phyloP scores from a whole-genome alignment of 2,113 vertebrate species.

The Fregata magnificens region DNA sequence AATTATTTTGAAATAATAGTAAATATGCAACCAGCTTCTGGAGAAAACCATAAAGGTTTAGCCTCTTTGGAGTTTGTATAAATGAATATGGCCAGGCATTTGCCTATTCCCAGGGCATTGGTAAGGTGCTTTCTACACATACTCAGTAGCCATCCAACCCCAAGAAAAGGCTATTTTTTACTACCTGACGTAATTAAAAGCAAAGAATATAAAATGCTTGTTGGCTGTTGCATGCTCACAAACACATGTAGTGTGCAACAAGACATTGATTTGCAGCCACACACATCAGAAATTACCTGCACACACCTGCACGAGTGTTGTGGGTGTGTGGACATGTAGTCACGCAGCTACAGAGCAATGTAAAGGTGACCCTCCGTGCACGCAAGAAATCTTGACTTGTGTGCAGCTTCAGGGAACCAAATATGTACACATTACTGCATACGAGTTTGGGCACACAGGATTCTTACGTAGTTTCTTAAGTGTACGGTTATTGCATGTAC shows the following conservation, averaged over 20 bases:
- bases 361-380: not conserved
- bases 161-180: not conserved
- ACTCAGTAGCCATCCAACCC: not conserved
- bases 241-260: not conserved
- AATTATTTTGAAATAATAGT: not conserved
- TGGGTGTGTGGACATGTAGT: not conserved
- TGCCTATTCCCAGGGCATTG: not conserved
- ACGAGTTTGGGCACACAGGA: accelerated
- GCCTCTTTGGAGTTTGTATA: not conserved
- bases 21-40: not conserved
- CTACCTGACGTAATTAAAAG: not conserved
- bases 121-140: not conserved
- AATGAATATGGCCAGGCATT: not conserved
- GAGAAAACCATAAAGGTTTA: not conserved
- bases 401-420: not conserved
- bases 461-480: not conserved
- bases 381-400: not conserved
- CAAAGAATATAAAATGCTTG: not conserved
- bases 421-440: accelerated
- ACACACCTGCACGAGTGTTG: not conserved
- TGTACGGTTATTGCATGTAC: accelerated
- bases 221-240: not conserved
- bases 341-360: accelerated
- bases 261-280: not conserved
- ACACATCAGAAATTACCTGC: not conserved